Evolutionary conservation across 2,888 invertebrate genomes (phyloP).

Genomic region (Myopa testacea): DNA sequence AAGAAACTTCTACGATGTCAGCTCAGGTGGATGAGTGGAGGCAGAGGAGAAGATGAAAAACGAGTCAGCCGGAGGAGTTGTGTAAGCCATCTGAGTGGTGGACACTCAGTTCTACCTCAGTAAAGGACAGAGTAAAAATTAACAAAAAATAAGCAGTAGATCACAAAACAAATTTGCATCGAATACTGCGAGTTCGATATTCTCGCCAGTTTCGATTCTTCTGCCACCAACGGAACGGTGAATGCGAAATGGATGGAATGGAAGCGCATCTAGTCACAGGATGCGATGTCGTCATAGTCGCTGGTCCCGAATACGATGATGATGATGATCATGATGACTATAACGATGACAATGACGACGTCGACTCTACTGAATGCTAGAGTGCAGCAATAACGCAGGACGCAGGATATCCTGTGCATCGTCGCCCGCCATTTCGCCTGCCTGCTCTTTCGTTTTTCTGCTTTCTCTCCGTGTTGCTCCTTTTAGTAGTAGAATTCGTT

Average conservation of each 20-base stretch:
- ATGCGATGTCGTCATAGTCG: neutral
- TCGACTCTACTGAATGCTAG: neutral
- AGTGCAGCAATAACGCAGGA: conserved; percentile 23
- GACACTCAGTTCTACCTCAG: no score
- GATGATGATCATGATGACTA: neutral
- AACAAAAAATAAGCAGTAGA: neutral
- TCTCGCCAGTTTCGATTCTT: no score
- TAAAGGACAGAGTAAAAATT: neutral
- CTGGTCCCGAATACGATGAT: no score
- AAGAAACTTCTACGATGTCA: conserved; percentile 3
- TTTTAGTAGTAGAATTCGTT: neutral
- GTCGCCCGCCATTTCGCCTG: neutral
- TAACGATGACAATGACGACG: neutral
- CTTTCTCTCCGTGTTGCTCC: neutral
- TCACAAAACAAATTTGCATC: conserved; percentile 14
- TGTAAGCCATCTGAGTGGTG: no score
- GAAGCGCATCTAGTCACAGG: conserved; percentile 20
- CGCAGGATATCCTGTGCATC: conserved; percentile 19
- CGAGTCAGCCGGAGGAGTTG: neutral
- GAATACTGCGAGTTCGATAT: neutral
- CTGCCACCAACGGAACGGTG: neutral
- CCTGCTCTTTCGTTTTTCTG: neutral
- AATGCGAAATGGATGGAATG: neutral
- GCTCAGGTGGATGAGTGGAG: neutral
- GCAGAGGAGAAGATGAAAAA: neutral